Base-by-base conservation (phyloP, 2,797 vertebrate species). In the Carapus acus region DNA sequence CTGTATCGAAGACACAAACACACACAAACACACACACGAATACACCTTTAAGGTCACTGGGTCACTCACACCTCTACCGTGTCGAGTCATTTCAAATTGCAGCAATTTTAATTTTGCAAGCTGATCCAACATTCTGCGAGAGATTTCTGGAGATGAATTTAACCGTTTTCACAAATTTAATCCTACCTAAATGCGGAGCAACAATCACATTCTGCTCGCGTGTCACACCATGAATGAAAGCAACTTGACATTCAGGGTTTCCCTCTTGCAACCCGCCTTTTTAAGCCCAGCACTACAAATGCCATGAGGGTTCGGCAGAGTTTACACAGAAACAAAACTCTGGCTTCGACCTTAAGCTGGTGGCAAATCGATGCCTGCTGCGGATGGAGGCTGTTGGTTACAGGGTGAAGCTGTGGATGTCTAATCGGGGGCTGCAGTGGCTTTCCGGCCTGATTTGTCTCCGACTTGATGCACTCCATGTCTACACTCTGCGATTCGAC, bases 311-410 rank as follows among this genome's bases (percentile, higher is more conserved):
- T 58, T 73, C 56, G 63, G 74, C 54, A 43, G 63, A 79, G 78
- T 83, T 83, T 81, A 82, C 76, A 77, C 60, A 75, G 73, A 78
- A 85, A 85, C 77, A 84, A 77, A 78, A n/a, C 56, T 54, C 75
- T 61, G 41, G 68, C 73, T 69, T 74, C 55, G 76, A 71, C 65
- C 55, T 38, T 34, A 41, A 3, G 54, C 62, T 42, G n/a, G 64
- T 16, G 62, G 70, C 71, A 67, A 71, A 71, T 74, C 73, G 42
- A 61, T 77, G 56, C 8, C 50, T 63, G 47, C 57, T 55, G 42
- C 60, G 43, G 31, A 49, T 7, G 38, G n/a, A n/a, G n/a, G 54
- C 40, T 63, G 47, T 56, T 39, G 49, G 9, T 57, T 49, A 43
- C 37, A 59, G 48, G 43, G 51, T 18, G 33, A 69, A 29, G 27